phyloP scores from a whole-genome alignment of 2,888 invertebrate genomes.

The Orchesellides sinensis region DNA sequence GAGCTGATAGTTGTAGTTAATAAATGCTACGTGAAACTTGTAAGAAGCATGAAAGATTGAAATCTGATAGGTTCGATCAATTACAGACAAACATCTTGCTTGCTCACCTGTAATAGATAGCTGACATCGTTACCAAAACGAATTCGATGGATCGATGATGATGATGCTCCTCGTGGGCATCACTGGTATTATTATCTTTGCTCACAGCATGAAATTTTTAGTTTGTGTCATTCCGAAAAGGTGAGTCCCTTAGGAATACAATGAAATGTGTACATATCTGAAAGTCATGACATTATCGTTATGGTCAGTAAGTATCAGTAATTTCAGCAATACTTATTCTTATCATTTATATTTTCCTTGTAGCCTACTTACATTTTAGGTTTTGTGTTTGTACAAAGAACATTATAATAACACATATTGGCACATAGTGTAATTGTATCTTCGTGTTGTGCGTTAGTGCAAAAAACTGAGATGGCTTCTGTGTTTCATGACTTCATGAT shows the following conservation, averaged over 20 bases:
- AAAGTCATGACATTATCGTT: constrained; percentile 17
- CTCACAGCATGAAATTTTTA: constrained; percentile 21
- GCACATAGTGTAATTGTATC: constrained; percentile 6
- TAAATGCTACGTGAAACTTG: no score
- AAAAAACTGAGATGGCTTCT: background rate
- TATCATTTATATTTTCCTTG: no score
- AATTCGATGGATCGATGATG: background rate
- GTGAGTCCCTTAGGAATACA: no score
- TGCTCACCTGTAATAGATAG: no score
- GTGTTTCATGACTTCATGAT: background rate
- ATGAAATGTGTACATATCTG: background rate
- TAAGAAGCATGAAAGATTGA: background rate
- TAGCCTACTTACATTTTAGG: background rate
- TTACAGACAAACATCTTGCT: no score
- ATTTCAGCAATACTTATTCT: constrained; percentile 27
- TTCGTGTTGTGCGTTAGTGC: background rate
- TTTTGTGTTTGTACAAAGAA: background rate
- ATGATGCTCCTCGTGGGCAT: constrained; percentile 21
- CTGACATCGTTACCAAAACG: background rate
- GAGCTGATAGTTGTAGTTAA: no score
- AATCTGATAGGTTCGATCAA: background rate
- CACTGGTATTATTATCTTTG: constrained; percentile 3
- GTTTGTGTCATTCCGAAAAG: constrained; percentile 8
- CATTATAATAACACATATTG: background rate
- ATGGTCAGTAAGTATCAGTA: constrained; percentile 6